phyloP scores from a whole-genome alignment of 2,113 vertebrate genomes.

The Psophia crepitans region DNA sequence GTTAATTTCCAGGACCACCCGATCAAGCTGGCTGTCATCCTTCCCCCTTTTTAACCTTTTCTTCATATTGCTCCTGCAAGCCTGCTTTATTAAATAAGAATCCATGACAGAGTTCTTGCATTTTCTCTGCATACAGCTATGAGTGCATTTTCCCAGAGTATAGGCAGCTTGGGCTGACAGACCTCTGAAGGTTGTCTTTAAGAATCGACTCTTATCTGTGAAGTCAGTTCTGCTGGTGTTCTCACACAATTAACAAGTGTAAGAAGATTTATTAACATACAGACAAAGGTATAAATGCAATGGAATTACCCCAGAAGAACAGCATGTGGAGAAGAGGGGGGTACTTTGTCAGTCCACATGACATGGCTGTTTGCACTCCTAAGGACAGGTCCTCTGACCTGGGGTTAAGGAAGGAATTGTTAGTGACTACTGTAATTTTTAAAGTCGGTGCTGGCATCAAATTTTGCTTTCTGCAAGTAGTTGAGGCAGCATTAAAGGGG shows the following conservation, averaged over 20 bases:
- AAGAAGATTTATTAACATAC: background rate
- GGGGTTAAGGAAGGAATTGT: background rate
- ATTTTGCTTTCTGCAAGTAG: background rate
- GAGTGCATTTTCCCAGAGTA: background rate
- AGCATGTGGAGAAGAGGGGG: background rate
- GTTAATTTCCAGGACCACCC: background rate
- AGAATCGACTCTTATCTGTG: background rate
- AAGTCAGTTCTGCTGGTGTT: background rate
- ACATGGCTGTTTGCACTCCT: fast-evolving
- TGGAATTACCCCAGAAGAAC: background rate
- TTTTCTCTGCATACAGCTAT: background rate
- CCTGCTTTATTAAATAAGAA: background rate
- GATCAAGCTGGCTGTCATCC: background rate
- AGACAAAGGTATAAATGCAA: background rate
- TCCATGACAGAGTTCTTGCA: background rate
- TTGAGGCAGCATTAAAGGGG: background rate
- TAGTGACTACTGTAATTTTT: background rate
- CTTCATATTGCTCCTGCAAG: background rate
- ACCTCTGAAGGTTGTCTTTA: background rate
- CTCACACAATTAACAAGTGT: background rate
- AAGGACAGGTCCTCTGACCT: background rate
- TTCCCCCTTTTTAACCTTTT: background rate
- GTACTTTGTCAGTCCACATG: background rate
- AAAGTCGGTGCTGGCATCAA: background rate
- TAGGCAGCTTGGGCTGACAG: background rate